Conservation (phyloP, 2,888 invertebrate species). For the Nyleta sp. region DNA sequence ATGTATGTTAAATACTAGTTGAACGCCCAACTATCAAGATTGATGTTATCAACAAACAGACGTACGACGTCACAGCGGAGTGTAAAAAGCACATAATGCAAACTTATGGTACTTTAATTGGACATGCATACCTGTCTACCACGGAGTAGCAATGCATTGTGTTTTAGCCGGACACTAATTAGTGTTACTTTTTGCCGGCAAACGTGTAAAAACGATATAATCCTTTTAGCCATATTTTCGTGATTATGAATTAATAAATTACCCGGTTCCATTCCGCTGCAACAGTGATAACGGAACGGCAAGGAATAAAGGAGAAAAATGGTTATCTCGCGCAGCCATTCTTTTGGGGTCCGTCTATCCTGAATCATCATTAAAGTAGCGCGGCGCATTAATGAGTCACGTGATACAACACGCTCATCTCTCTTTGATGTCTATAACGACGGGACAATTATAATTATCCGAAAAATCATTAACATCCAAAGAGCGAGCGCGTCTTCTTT, state of each 20-base stretch:
- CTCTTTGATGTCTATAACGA: too few relatives aligned
- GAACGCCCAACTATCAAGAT: constrained; percentile 55
- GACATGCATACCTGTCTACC: constrained; percentile 73
- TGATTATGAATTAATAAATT: constrained; percentile 59
- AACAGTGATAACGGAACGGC: constrained; percentile 26
- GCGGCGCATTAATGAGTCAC: constrained; percentile 27
- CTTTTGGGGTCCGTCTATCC: constrained; percentile 19
- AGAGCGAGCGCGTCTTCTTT: too few relatives aligned
- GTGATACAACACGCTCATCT: too few relatives aligned
- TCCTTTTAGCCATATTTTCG: constrained; percentile 67
- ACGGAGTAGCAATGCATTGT: constrained; percentile 59
- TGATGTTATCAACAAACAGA: constrained; percentile 61
- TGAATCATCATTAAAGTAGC: constrained; percentile 37
- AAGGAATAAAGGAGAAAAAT: constrained; percentile 6
- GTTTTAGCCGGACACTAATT: constrained; percentile 69
- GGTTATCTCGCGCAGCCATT: constrained; percentile 6
- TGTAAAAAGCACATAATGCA: constrained; percentile 73
- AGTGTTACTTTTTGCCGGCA: constrained; percentile 67
- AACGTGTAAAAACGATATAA: constrained; percentile 71
- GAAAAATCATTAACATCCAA: too few relatives aligned
- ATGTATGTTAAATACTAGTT: constrained; percentile 50
- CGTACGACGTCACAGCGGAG: constrained; percentile 45
- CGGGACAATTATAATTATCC: too few relatives aligned
- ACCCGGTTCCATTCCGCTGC: constrained; percentile 28
- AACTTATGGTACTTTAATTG: constrained; percentile 78